Percentiles rank a stretch among this genome's conserved stretches.
phyloP scores from a whole-genome alignment of 1,140 invertebrate species.

The Meloidogyne exigua region DNA sequence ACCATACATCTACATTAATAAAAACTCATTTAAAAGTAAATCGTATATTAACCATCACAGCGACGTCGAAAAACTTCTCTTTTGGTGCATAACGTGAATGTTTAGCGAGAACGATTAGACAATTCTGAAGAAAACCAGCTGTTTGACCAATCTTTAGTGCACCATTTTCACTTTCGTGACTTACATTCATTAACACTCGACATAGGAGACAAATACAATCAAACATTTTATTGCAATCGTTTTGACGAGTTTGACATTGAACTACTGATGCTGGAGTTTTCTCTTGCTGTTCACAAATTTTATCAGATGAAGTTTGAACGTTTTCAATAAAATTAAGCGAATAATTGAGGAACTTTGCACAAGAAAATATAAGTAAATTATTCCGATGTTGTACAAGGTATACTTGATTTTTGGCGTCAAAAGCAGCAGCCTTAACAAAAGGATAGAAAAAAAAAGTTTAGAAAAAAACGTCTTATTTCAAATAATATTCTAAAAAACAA shows the following conservation, averaged over 20 bases:
- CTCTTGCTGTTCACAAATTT: background rate
- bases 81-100: slow-evolving; percentile 36
- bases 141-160: slow-evolving; percentile 41
- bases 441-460: background rate
- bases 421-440: slow-evolving; percentile 38
- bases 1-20: slow-evolving; percentile 35
- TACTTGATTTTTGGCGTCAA: slow-evolving; percentile 43
- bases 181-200: slow-evolving; percentile 44
- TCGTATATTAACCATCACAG: slow-evolving; percentile 36
- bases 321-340: slow-evolving; percentile 16
- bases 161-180: slow-evolving; percentile 44
- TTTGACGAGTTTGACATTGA: slow-evolving; percentile 3
- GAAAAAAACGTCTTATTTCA: background rate
- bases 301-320: background rate
- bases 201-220: slow-evolving; percentile 42
- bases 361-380: slow-evolving; percentile 32
- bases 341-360: slow-evolving; percentile 35
- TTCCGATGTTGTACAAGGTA: slow-evolving; percentile 39
- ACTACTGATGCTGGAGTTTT: background rate
- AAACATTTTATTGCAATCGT: slow-evolving; percentile 29
- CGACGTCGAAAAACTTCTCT: slow-evolving; percentile 43
- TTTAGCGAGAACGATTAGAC: slow-evolving; percentile 29
- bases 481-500: slow-evolving; percentile 16
- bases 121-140: slow-evolving; percentile 43
- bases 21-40: too few relatives aligned